Base-by-base conservation (phyloP, 1,140 invertebrate genomes). In the Habropoda laboriosa region DNA sequence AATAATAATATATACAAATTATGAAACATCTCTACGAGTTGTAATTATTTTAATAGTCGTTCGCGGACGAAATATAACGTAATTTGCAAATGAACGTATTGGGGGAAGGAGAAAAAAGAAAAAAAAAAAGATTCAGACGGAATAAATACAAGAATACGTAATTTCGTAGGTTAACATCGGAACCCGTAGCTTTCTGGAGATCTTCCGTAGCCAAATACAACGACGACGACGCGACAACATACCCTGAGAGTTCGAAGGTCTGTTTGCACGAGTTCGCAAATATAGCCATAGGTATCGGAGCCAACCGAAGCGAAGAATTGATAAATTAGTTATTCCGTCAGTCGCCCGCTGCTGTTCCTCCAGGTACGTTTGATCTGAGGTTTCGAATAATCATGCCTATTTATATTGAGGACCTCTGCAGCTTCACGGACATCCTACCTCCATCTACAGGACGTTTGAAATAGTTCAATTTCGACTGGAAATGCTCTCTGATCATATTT, bases 241-340 rank as follows among this genome's bases (percentile, higher is more conserved):
- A 57, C 70, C 60, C 40, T 49, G 78, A 42, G 64, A 85, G 79
- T 87, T 79, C 70, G 78, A 73, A 83, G 86, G 81, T 84, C 81
- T 90, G 85, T 92, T 92, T 92, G 83, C 89, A 91, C 88, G 87
- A 89, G 88, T 89, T 87, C 79, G 90, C 89, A 92, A 91, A 92
- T 91, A 91, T 87, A 89, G 89, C 88, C 85, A 80, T 67, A 63
- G 87, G 81, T 89, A 92, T 92, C 91, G 91, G 89, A 91, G 88
- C 82, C 88, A 91, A 92, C 89, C 91, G 89, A 92, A 92, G 88
- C 92, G 92, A 93, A 92, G 91, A 93, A 92, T 92, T 92, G 92
- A 92, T 92, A 93, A 92, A 93, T 93, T 93, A 92, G 91, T 92
- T 92, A 93, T 93, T 93, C 92, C 90, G 89, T 93, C 86, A 92